phyloP scores from a whole-genome alignment of 2,797 vertebrate genomes.

The Halcyon badia region DNA sequence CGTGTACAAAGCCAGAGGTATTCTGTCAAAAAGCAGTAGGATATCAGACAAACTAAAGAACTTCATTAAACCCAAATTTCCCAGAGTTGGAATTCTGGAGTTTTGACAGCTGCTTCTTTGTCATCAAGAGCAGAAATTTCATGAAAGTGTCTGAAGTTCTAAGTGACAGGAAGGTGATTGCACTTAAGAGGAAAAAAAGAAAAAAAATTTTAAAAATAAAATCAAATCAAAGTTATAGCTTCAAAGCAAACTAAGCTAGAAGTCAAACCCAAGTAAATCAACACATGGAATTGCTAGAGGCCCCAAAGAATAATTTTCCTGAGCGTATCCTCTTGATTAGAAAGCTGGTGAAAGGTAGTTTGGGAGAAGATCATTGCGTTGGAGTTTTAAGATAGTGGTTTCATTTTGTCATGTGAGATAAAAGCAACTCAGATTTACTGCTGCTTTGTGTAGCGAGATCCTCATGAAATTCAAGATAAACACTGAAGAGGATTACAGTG shows the following conservation, averaged over 20 bases:
- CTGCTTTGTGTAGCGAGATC: not conserved
- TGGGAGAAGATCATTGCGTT: not conserved
- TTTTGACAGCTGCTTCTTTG: constrained; percentile 32
- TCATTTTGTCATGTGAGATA: not conserved
- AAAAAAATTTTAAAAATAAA: not conserved
- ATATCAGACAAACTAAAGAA: constrained; percentile 2
- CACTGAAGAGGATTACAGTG: not conserved
- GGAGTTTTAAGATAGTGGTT: not conserved
- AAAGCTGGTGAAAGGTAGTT: constrained; percentile 35
- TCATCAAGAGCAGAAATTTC: not conserved
- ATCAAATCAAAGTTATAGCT: constrained; percentile 31
- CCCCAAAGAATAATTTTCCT: not conserved
- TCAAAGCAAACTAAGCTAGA: constrained; percentile 51
- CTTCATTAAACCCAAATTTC: constrained; percentile 20
- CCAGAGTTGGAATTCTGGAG: not conserved
- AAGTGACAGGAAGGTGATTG: constrained; percentile 49
- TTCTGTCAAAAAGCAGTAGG: not conserved
- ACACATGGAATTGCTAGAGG: constrained; percentile 7
- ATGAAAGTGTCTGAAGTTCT: constrained; percentile 26
- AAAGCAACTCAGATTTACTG: not conserved
- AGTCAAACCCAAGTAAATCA: constrained; percentile 46
- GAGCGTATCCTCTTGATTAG: not conserved
- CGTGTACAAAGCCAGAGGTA: not conserved
- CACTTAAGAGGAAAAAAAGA: not conserved
- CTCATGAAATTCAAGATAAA: not conserved